Percentiles rank a stretch among this genome's conserved stretches.
Conservation (phyloP, 2,888 invertebrate species). For the Chrysolina haemoptera region DNA sequence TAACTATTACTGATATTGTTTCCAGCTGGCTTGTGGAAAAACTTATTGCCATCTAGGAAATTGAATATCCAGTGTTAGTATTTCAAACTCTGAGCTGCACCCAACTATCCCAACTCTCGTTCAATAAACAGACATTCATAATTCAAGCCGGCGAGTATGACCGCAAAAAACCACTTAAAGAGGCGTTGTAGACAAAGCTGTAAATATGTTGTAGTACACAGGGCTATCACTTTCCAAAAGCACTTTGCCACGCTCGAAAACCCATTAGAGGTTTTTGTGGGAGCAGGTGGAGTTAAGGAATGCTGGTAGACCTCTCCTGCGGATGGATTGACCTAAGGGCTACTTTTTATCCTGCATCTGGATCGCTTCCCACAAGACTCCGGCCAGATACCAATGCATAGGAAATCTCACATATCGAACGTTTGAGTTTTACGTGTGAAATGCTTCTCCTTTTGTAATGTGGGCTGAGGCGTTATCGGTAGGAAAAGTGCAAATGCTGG, state of each 20-base stretch:
- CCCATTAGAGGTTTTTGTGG: constrained; percentile 65
- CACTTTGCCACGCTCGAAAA: constrained; percentile 60
- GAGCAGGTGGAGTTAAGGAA: constrained; percentile 63
- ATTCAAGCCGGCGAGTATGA: constrained; percentile 35
- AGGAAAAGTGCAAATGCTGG: constrained; percentile 19
- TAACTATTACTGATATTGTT: no score
- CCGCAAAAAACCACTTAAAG: constrained; percentile 50
- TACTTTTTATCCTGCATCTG: constrained; percentile 63
- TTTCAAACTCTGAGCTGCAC: background rate
- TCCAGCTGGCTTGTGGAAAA: no score
- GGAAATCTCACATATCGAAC: constrained; percentile 49
- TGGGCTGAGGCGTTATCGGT: constrained; percentile 22
- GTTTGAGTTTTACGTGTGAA: constrained; percentile 35
- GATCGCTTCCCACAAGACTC: constrained; percentile 53
- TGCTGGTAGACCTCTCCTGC: constrained; percentile 54
- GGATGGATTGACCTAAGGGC: constrained; percentile 62
- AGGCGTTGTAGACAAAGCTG: constrained; percentile 53
- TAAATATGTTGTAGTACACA: constrained; percentile 54
- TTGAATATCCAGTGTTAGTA: no score
- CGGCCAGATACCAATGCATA: constrained; percentile 47
- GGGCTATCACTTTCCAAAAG: constrained; percentile 52
- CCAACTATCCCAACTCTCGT: background rate
- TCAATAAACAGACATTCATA: constrained; percentile 26
- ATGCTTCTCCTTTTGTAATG: constrained; percentile 38
- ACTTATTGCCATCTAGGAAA: no score